Base-by-base conservation (phyloP, 23 tunicate genomes). In the Oikopleura vanhoeffeni region DNA sequence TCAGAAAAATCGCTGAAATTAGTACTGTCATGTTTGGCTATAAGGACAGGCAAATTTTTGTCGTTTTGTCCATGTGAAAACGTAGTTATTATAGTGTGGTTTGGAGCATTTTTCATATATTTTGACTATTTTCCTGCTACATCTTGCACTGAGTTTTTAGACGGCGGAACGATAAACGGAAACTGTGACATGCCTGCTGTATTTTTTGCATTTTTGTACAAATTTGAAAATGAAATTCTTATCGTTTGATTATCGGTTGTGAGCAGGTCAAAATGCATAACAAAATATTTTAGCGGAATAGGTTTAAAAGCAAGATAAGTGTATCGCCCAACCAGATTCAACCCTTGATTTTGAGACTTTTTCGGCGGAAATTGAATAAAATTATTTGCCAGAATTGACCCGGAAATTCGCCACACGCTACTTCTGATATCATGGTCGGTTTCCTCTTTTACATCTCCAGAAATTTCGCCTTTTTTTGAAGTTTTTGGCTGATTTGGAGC, bases 171-270 rank as follows among this genome's bases (percentile, higher is more conserved):
- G 0, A 86, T 89, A 76, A 93, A 93, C 34, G 98, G 98, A 76
- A 93, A 93, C 41, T 93, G 94, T 18, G 90, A 88, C 98, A 92
- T 89, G 0, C 91, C 90, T 40, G 94, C 86, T 8, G 98, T 89
- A 3, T 89, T 88, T 83, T 87, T 89, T 67, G 88, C 88, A 83
- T 93, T 92, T 76, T 93, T 93, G 79, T 87, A 90, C 4, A 93
- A 67, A 83, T 93, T 93, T 57, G 98, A 93, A 60, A 93, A 93
- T 49, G 98, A 93, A 86, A 93, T 88, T 34, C 97, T 83, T 40
- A 89, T 87, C 40, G 88, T 88, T 1, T 87, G 40, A 0, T 87
- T 88, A 64, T 86, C 91, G n/a, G 86, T 91, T 33, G 88, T 67
- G 0, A 89, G 91, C 40, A 91, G 85, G 76, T 93, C 94, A 40